Conservation (phyloP, 2,113 vertebrate genomes). For the Sylvilagus bachmani region DNA sequence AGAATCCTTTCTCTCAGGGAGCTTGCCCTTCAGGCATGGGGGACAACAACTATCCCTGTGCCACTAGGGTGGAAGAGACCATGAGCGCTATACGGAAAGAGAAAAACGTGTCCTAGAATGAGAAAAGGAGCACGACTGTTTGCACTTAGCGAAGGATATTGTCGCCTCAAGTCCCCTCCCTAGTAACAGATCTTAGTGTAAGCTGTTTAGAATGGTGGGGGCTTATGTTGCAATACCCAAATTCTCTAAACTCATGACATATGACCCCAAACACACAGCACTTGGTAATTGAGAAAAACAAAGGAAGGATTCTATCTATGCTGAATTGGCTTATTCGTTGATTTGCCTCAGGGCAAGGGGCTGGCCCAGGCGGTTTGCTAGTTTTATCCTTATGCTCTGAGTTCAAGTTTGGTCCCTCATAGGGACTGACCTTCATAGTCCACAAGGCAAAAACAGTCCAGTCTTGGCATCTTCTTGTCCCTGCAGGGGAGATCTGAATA, state of each 20-base stretch:
- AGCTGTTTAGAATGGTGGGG: conserved; percentile 53
- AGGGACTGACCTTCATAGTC: not conserved
- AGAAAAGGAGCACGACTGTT: not conserved
- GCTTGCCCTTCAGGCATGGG: not conserved
- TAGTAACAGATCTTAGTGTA: not conserved
- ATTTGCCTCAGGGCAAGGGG: conserved; percentile 31
- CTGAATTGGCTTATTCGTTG: conserved; percentile 34
- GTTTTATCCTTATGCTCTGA: not conserved
- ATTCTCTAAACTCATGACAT: conserved; percentile 65
- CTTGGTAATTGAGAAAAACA: conserved; percentile 61
- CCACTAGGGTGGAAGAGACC: not conserved
- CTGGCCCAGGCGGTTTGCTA: not conserved
- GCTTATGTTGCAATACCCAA: conserved; percentile 32
- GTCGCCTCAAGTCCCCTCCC: not conserved
- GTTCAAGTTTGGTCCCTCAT: not conserved
- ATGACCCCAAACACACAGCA: conserved; percentile 59
- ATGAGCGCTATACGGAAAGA: not conserved
- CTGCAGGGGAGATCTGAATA: not conserved
- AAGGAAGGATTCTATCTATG: conserved; percentile 65
- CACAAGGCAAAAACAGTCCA: accelerated
- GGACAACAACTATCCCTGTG: not conserved
- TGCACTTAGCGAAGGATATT: not conserved
- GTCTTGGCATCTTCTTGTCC: not conserved
- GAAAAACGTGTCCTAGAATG: not conserved
- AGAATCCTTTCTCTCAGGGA: conserved; percentile 39